A percentile compares a stretch with the other conserved stretches of the same genome.
Evolutionary conservation across 2,888 invertebrate species (phyloP).

Genomic region (Acronicta psi): DNA sequence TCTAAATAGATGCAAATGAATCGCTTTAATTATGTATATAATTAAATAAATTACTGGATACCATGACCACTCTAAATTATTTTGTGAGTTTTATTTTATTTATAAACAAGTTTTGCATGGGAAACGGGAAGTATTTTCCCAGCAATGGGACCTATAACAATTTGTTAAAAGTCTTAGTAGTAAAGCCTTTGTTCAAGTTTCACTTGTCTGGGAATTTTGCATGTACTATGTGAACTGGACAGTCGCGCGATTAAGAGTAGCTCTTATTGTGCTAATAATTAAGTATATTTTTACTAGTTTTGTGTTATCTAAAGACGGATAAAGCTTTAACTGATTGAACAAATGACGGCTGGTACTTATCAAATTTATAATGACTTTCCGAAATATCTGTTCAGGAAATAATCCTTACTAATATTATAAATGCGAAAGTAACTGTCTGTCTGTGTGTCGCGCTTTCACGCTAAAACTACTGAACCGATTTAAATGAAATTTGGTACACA

Average conservation of each 20-base stretch:
- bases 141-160: background rate
- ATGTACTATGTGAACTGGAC: constrained; percentile 21
- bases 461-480: too few relatives aligned
- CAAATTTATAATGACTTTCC: constrained; percentile 36
- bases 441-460: too few relatives aligned
- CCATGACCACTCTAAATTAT: constrained; percentile 46
- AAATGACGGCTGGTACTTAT: constrained; percentile 38
- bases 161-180: constrained; percentile 10
- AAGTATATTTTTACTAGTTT: constrained; percentile 9
- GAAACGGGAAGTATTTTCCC: background rate
- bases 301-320: constrained; percentile 8
- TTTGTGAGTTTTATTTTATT: constrained; percentile 28
- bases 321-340: constrained; percentile 41
- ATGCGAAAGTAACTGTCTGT: too few relatives aligned
- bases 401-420: too few relatives aligned
- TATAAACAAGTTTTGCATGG: constrained; percentile 6
- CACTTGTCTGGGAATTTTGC: constrained; percentile 32
- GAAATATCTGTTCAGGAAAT: background rate
- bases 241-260: constrained; percentile 9
- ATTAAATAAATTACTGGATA: constrained; percentile 52
- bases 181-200: constrained; percentile 15
- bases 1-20: constrained; percentile 54
- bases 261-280: background rate
- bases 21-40: constrained; percentile 52
- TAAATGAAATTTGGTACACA: too few relatives aligned